These are phyloP conservation scores for Antitype chi DNA, from an alignment of 2,888 invertebrate species.

Conservation along the genomic window DNA sequence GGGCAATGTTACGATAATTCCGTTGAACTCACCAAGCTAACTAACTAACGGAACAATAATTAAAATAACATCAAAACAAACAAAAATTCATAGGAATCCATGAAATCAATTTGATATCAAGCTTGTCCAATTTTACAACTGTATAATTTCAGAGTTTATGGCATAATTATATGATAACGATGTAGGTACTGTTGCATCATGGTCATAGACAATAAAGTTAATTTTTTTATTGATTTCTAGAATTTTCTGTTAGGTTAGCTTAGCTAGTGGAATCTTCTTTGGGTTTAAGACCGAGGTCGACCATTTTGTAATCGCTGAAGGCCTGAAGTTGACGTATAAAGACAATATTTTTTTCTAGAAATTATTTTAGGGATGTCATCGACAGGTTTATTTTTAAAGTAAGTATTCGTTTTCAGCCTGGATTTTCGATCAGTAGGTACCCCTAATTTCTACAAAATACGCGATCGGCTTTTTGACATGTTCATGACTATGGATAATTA, in stretches of 20 bases:
- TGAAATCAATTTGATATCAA: conserved; percentile 47
- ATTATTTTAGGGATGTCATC: neutral
- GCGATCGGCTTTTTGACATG: neutral
- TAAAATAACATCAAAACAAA: conserved; percentile 12
- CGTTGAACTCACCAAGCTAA: neutral
- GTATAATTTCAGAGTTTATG: conserved; percentile 32
- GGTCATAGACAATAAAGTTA: neutral
- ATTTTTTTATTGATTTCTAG: conserved; percentile 5
- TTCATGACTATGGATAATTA: neutral
- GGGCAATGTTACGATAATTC: neutral
- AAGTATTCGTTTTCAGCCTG: too few species aligned
- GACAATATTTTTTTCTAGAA: too few species aligned
- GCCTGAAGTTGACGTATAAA: neutral
- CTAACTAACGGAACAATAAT: conserved; percentile 17
- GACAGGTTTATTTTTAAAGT: neutral
- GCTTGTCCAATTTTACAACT: conserved; percentile 33
- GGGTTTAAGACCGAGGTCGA: neutral
- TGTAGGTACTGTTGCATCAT: conserved; percentile 10
- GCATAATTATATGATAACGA: conserved; percentile 30
- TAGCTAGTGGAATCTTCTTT: too few species aligned
- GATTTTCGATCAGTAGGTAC: neutral
- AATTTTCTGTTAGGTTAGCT: neutral
- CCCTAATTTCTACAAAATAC: neutral
- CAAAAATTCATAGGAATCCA: conserved; percentile 6
- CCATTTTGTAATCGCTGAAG: neutral